These are phyloP conservation scores for Baronia brevicornis DNA, from an alignment of 2,888 invertebrate species.

Conservation along the genomic window DNA sequence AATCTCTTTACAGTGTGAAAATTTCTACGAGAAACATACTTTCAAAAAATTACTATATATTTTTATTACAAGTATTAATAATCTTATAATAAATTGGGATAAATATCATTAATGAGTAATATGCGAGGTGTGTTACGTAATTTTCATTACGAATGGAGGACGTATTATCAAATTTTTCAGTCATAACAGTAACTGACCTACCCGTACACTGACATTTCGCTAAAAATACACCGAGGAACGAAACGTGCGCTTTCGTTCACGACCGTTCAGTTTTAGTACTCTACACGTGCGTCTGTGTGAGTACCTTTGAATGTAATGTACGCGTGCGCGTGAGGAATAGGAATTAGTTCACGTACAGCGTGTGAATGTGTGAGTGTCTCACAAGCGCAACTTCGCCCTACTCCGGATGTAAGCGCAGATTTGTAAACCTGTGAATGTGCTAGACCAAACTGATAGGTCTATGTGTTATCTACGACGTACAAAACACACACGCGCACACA, in stretches of 20 bases:
- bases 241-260: conserved; percentile 62
- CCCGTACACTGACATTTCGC: conserved; percentile 54
- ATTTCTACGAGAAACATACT: no score
- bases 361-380: conserved; percentile 39
- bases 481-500: conserved; percentile 38
- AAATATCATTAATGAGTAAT: no score
- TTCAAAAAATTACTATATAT: no score
- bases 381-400: conserved; percentile 48
- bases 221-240: conserved; percentile 55
- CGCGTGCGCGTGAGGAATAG: conserved; percentile 30
- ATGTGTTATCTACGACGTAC: conserved; percentile 48
- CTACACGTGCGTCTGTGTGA: conserved; percentile 29
- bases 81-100: no score
- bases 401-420: conserved; percentile 71
- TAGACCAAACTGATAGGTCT: conserved; percentile 64
- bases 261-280: conserved; percentile 42
- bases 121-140: conserved; percentile 20
- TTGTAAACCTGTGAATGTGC: conserved; percentile 60
- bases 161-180: conserved; percentile 31
- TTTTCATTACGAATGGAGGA: conserved; percentile 19
- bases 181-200: conserved; percentile 69
- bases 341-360: conserved; percentile 44
- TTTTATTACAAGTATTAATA: no score
- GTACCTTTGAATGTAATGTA: conserved; percentile 22
- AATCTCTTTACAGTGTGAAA: conserved; percentile 2